Evolutionary conservation across 2,113 vertebrate species (phyloP).

Genomic region (Piaya cayana): DNA sequence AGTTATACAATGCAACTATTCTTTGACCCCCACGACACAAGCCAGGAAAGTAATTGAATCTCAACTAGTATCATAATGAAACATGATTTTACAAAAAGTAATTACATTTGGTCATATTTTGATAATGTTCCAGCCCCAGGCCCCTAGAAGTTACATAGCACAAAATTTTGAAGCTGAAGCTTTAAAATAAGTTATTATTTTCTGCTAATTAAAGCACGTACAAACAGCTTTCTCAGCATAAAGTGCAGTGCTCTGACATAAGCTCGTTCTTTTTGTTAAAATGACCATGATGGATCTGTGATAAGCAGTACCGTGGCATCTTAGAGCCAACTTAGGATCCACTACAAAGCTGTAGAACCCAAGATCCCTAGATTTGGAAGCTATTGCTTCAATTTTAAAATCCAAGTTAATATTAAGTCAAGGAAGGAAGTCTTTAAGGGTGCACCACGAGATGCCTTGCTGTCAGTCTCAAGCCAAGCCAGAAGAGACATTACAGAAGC

Average conservation of each 20-base stretch:
- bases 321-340: background rate
- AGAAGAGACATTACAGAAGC: background rate
- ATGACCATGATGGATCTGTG: background rate
- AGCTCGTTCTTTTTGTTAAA: background rate
- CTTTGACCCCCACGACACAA: rapidly evolving
- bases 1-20: background rate
- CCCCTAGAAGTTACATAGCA: background rate
- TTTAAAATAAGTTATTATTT: background rate
- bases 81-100: background rate
- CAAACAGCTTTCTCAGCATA: background rate
- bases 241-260: background rate
- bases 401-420: background rate
- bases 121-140: background rate
- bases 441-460: rapidly evolving
- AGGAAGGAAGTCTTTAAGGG: background rate
- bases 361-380: background rate
- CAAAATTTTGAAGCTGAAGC: background rate
- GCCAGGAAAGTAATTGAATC: background rate
- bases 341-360: background rate
- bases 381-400: background rate
- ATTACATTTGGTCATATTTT: background rate
- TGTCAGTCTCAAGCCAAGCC: background rate
- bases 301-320: background rate
- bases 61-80: background rate
- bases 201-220: background rate